A percentile compares a stretch with the other conserved stretches of the same genome.
Conservation (phyloP, 2,113 vertebrate species). For the Engystomops pustulosus region DNA sequence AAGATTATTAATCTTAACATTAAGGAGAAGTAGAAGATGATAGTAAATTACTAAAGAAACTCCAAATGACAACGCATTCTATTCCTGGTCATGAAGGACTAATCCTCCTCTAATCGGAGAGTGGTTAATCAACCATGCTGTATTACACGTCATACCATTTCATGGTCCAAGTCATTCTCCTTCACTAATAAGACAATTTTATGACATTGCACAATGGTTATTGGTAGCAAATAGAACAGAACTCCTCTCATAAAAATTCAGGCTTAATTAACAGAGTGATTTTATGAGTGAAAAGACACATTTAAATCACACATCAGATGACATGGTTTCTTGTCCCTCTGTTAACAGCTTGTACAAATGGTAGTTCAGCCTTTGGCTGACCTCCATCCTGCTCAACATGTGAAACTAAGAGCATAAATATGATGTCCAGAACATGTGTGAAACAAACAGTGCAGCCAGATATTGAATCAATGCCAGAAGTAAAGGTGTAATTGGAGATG, state of each 20-base stretch:
- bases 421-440: conserved; percentile 6
- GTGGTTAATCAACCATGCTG: conserved; percentile 2
- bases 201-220: conserved; percentile 24
- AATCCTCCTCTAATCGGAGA: not conserved
- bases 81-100: not conserved
- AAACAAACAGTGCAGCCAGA: not conserved
- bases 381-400: conserved; percentile 14
- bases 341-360: conserved; percentile 15
- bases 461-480: not conserved
- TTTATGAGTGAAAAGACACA: conserved; percentile 20
- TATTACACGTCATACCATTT: conserved; percentile 19
- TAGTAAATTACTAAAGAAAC: not conserved
- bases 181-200: conserved; percentile 26
- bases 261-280: conserved; percentile 31
- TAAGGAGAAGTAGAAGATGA: not conserved
- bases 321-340: conserved; percentile 1
- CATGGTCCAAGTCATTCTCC: conserved; percentile 17
- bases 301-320: conserved; percentile 24
- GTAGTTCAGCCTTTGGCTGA: conserved; percentile 9
- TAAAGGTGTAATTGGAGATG: not conserved
- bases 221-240: conserved; percentile 24
- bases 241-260: conserved; percentile 21
- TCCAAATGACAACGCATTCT: not conserved
- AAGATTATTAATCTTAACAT: too few relatives aligned
- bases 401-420: conserved; percentile 10